Conservation (phyloP, 2,797 vertebrate species). For the Enteromius unitaeniatus region DNA sequence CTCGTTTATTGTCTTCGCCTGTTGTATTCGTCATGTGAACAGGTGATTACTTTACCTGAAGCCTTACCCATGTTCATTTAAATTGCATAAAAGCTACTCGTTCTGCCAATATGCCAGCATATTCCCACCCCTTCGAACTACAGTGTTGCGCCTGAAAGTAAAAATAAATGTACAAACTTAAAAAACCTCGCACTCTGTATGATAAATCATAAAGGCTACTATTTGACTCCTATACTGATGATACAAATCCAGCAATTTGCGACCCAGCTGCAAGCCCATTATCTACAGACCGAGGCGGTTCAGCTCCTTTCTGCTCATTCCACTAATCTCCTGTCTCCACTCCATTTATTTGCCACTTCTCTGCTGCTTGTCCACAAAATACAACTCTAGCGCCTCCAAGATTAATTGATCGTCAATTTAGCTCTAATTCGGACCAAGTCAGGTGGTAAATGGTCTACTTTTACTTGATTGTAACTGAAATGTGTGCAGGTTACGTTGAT, state of each 20-base stretch:
- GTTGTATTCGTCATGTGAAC: not conserved
- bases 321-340: constrained; percentile 93
- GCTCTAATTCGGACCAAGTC: constrained; percentile 99
- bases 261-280: constrained; percentile 85
- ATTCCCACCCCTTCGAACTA: not conserved
- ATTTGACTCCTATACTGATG: constrained; percentile 84
- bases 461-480: constrained; percentile 99
- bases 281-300: constrained; percentile 86
- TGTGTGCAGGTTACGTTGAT: constrained; percentile 99
- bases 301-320: constrained; percentile 91
- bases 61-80: not conserved
- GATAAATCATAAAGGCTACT: constrained; percentile 55
- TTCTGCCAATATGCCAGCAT: not conserved
- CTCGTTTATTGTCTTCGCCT: not conserved
- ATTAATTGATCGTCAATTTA: constrained; percentile 99
- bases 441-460: constrained; percentile 99
- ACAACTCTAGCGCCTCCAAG: constrained; percentile 97
- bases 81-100: not conserved
- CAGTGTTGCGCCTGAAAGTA: not conserved
- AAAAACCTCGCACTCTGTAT: not conserved
- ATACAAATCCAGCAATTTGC: constrained; percentile 88
- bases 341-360: constrained; percentile 93
- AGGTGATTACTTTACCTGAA: not conserved
- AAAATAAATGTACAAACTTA: not conserved
- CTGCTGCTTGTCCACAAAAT: constrained; percentile 95